Conservation (phyloP, 2,113 vertebrate genomes). For the Trematomus loennbergii region DNA sequence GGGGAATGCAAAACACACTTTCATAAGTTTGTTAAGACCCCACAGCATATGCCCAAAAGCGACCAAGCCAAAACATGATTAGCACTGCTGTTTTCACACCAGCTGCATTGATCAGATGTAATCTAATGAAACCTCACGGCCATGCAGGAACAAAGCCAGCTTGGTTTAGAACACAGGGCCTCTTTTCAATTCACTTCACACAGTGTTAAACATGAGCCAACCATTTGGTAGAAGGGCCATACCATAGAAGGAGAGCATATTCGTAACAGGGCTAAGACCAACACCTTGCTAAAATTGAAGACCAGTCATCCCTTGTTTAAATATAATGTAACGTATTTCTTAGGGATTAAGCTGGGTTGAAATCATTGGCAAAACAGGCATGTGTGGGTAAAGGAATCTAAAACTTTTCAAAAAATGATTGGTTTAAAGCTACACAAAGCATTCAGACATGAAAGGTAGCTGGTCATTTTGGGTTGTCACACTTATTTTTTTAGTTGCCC, state of each 20-base stretch:
- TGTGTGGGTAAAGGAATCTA: conserved; percentile 5
- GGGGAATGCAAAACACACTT: conserved; percentile 40
- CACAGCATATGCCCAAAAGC: conserved; percentile 36
- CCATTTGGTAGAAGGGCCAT: conserved; percentile 8
- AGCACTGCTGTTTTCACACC: conserved; percentile 50
- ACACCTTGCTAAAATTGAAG: neutral
- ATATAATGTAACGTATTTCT: neutral
- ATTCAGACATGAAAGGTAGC: neutral
- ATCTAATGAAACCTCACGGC: conserved; percentile 54
- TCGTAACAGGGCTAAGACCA: neutral
- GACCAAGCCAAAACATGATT: conserved; percentile 44
- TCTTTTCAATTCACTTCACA: conserved; percentile 9
- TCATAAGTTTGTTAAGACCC: conserved; percentile 47
- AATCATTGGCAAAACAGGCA: neutral
- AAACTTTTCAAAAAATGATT: neutral
- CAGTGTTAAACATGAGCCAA: conserved; percentile 9
- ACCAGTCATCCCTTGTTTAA: neutral
- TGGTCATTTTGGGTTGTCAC: neutral
- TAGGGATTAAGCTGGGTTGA: conserved; percentile 4
- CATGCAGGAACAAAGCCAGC: conserved; percentile 43
- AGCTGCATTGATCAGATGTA: conserved; percentile 61
- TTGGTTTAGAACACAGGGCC: neutral
- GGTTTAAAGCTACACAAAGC: conserved; percentile 6
- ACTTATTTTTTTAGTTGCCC: neutral
- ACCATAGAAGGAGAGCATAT: neutral